Evolutionary conservation across 1,140 invertebrate genomes (phyloP), one percentile per base, ranked within the genome.

Genomic region (Cecropterus lyciades): DNA sequence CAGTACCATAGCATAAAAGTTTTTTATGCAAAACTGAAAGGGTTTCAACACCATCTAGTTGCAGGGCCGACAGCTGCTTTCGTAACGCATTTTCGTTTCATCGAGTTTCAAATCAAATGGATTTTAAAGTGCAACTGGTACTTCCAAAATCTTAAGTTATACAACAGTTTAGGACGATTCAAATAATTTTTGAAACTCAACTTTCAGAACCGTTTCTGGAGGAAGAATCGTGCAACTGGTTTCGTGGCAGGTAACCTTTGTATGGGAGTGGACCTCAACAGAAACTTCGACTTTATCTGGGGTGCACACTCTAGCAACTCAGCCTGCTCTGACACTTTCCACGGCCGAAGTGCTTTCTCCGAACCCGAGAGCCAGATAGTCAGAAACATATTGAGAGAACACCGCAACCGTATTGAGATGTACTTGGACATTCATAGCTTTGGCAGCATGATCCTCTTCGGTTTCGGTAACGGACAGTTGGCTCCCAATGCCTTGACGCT

Each of bases 261-360:
- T 65, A 45, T 68, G 1, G 95, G 95, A 6, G 94, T 93, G 0
- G 95, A 96, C 74, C 77, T 93, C 0, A 96, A 96, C 75, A 82
- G 95, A 0, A 96, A 96, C 76, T 96, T 95, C 69, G 94, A 93
- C 17, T 92, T 91, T 72, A 82, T 93, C 40, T 96, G 95, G 95
- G 93, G 89, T 3, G 71, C 73, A 14, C 95, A 96, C 0, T 95
- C 96, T 5, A 96, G 95, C 59, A 91, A 79, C 46, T 33, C 20
- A n/a, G 60, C 56, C 0, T 96, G 96, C 79, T 85, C 80, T n/a
- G 94, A 95, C 0, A 94, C 92, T 4, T 97, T 94, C 85, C 94
- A 94, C 48, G 96, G 96, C 0, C 60, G 85, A 0, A 75, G 77
- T 20, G 72, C 95, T 0, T 96, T 96, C 75, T 96, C 95, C 0